Percentiles rank a stretch among this genome's conserved stretches.
Conservation (phyloP, 2,113 vertebrate genomes). For the Pluvianellus socialis region DNA sequence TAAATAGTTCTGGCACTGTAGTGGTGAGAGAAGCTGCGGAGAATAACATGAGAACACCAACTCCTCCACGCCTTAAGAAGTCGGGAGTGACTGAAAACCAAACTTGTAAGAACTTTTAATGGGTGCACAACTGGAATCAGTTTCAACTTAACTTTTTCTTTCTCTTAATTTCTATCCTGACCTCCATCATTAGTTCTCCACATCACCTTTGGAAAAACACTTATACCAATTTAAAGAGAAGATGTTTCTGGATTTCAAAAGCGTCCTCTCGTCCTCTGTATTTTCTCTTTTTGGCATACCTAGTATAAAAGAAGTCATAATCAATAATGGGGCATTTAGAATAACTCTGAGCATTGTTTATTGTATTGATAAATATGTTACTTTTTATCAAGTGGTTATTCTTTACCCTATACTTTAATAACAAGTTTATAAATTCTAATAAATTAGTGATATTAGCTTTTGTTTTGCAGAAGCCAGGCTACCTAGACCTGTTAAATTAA, state of each 20-base stretch:
- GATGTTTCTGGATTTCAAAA: background rate
- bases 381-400: background rate
- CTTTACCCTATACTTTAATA: background rate
- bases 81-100: background rate
- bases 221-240: background rate
- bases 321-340: background rate
- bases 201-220: background rate
- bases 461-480: background rate
- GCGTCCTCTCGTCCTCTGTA: background rate
- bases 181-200: background rate
- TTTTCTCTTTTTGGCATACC: background rate
- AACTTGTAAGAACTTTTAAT: slow-evolving; percentile 23
- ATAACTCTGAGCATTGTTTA: background rate
- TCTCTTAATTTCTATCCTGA: background rate
- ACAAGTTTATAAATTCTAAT: background rate
- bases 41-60: background rate
- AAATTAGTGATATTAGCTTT: background rate
- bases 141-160: background rate
- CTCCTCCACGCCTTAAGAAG: background rate
- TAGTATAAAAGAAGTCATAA: background rate
- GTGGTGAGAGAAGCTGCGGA: slow-evolving; percentile 48
- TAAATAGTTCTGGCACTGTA: slow-evolving; percentile 83
- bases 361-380: background rate
- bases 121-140: background rate
- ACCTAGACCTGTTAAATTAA: background rate